Percentiles rank a stretch among this genome's conserved stretches.
Conservation (phyloP, 1,140 invertebrate genomes). For the Telenomus remus region DNA sequence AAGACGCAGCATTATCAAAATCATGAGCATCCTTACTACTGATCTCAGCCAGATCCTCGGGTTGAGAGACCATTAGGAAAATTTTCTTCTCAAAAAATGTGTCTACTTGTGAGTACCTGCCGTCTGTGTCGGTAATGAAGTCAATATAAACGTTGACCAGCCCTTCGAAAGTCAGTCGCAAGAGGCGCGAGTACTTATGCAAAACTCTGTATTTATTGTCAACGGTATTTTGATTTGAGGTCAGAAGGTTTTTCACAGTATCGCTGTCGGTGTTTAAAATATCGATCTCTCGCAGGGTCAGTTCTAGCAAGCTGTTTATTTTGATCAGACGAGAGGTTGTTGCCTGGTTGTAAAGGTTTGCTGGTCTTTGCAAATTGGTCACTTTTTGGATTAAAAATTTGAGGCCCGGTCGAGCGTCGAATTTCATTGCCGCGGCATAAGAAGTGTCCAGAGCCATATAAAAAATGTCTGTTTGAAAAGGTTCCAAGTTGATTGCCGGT, state of each 20-base stretch:
- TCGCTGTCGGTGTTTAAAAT: slow-evolving; percentile 79
- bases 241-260: slow-evolving; percentile 80
- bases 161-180: slow-evolving; percentile 76
- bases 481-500: slow-evolving; percentile 12
- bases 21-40: slow-evolving; percentile 50
- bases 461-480: slow-evolving; percentile 73
- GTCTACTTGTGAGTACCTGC: slow-evolving; percentile 77
- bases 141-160: slow-evolving; percentile 81
- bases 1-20: slow-evolving; percentile 18
- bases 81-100: slow-evolving; percentile 78
- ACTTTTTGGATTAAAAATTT: slow-evolving; percentile 97
- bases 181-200: slow-evolving; percentile 61
- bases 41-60: slow-evolving; percentile 79
- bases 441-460: slow-evolving; percentile 88
- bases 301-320: slow-evolving; percentile 89
- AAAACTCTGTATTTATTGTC: slow-evolving; percentile 52
- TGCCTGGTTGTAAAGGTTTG: slow-evolving; percentile 94
- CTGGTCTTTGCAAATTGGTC: slow-evolving; percentile 88
- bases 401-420: slow-evolving; percentile 90
- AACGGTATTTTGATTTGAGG: slow-evolving; percentile 27
- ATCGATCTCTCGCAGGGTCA: slow-evolving; percentile 71
- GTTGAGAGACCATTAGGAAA: slow-evolving; percentile 80
- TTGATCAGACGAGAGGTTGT: slow-evolving; percentile 93
- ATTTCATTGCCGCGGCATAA: slow-evolving; percentile 86
- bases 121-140: slow-evolving; percentile 78